Evolutionary conservation across 2,113 vertebrate species (phyloP), one percentile per base, ranked within the genome.

Genomic region (Girardinichthys multiradiatus): DNA sequence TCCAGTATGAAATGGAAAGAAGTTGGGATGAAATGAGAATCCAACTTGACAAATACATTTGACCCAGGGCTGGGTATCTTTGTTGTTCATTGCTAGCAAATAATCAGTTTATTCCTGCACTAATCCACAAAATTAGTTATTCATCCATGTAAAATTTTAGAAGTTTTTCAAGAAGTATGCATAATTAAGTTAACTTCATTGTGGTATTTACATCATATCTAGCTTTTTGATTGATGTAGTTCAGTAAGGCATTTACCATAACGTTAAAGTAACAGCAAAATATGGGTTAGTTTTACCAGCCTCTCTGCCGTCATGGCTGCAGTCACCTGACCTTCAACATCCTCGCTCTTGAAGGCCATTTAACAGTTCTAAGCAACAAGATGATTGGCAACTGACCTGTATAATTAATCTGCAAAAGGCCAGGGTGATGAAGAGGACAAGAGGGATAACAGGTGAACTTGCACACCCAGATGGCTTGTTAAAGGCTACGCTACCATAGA

Each of bases 331-430:
- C 54, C 69, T 19, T 63, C 77, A 29, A 58, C 67, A 21, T 51
- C 24, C 64, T 24, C 27, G 21, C 70, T 45, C 60, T 72, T 59
- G 27, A 45, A 82, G 57, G 65, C 73, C 31, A 13, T 2, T 59
- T 26, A 33, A 61, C 54, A 68, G 2, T n/a, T 60, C 57, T 24
- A 45, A 73, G 80, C 76, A 60, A 72, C 82, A 33, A 75, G 17
- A 64, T 14, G 72, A 58, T 57, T 73, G 67, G 82, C 68, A 74
- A 80, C 82, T 82, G 84, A 84, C 81, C 68, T 80, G 30, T 58
- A 45, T 77, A 74, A 80, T 48, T 84, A 66, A 70, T 54, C 64
- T 67, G 61, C 63, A 66, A 9, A 62, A 70, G 54, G 35, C 57
- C 45, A 14, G 64, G 57, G 71, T 74, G 63, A 74, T 70, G 64